Evolutionary conservation across 2,888 invertebrate genomes (phyloP), one percentile per base, ranked within the genome.

Genomic region (Cecidostiba fungosa): DNA sequence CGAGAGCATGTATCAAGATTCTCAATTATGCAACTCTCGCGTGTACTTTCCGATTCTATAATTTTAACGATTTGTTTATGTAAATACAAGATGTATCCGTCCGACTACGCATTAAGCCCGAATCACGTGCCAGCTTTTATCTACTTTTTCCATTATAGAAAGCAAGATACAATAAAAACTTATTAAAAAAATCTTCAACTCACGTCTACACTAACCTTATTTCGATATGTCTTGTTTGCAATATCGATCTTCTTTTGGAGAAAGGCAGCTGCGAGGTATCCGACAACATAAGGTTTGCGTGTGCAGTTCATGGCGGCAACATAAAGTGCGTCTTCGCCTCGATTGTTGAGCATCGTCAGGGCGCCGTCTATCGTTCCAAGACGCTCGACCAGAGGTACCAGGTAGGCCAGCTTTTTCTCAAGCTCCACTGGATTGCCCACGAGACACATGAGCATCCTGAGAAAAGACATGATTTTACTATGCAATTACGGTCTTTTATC

Each of bases 251-350:
- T 90, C 50, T 89, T 91, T 66, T 90, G 88, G 3, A 92, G 59
- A 88, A 92, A 89, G 4, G 89, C 88, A 3, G 91, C 92, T 0
- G 90, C 92, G 4, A 92, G 84, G 66, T 92, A 92, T 8, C 92
- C 92, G 6, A 91, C 85, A 1, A 92, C 89, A 73, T 90, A 92
- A 0, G 91, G 87, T 87, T 90, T 90, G 82, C 89, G 85, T 0
- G 91, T 91, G 73, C 89, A 91, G 77, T 91, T 91, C 70, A 91
- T 89, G 0, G 92, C 91, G 2, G 92, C 91, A 36, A 92, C 84
- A 43, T 92, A 92, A 8, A 92, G 89, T 19, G 92, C 92, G 79
- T 92, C 91, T 72, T 91, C 89, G 36, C 90, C 90, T 3, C 88
- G 89, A 81, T 90, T 88, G 62, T 92, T 92, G 14, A 80, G 87